Base-by-base conservation (phyloP, 1,140 invertebrate species). In the Platyscapa corneri region DNA sequence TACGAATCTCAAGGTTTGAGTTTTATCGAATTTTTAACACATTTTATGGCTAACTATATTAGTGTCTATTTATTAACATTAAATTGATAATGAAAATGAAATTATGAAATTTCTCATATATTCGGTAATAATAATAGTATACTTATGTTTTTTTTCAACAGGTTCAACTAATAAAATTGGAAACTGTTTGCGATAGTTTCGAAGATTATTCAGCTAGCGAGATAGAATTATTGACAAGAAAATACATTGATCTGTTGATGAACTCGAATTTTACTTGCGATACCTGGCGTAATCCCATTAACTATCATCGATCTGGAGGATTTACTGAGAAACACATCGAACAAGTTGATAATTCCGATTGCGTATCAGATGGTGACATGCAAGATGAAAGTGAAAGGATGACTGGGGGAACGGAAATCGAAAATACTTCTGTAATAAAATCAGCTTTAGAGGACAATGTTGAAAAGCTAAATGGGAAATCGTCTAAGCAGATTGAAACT, bases 161-260 rank as follows among this genome's bases (percentile, higher is more conserved):
- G 75, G 81, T 83, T 86, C 81, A 86, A 65, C 67, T 90, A 14
- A 86, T 90, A 77, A 84, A 81, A 65, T 34, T 90, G 0, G 86
- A 90, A 56, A 34, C 23, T 20, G n/a, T 90, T 1, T 74, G 76
- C 0, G 32, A 12, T 16, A 70, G 32, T 37, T 65, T 32, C 18
- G 39, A 85, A 39, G 81, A 74, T 74, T 88, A 89, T 83, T 89
- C 86, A 8, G 88, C 86, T 5, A 80, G 0, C 0, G 86, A 89
- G 34, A 65, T 89, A 14, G 87, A 90, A 5, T 0, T 32, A 42
- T 42, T 90, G 39, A 88, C 78, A 3, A 30, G 79, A 3, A 86
- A 78, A 37, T 87, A 87, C 56, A 83, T 86, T 2, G 83, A 89
- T 34, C 64, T 64, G 27, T 37, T 87, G 32, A 78, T 85, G 34